These are phyloP conservation scores for Lamproptera curius DNA, from an alignment of 2,888 invertebrate genomes.

Conservation along the genomic window DNA sequence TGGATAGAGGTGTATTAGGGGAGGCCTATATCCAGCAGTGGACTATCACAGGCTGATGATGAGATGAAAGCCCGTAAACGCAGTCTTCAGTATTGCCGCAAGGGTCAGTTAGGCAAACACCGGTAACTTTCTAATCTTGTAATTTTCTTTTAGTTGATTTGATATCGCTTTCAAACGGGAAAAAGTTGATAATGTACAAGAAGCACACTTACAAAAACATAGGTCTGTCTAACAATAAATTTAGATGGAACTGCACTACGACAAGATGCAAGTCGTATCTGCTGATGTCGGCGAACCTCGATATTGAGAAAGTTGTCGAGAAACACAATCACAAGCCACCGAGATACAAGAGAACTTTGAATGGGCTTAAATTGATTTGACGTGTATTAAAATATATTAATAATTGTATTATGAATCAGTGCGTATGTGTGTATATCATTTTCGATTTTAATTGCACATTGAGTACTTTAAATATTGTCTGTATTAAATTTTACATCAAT, in stretches of 20 bases:
- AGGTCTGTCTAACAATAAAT: conserved; percentile 21
- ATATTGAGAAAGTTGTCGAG: conserved; percentile 24
- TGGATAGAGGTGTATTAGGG: no score
- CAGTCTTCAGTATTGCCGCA: no score
- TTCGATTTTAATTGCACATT: no score
- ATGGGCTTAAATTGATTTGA: conserved; percentile 3
- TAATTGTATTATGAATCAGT: background rate
- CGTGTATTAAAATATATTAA: background rate
- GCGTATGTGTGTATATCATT: no score
- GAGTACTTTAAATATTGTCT: no score
- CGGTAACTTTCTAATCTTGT: no score
- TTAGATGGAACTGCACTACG: conserved; percentile 27
- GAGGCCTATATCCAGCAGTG: no score
- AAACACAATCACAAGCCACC: conserved; percentile 25
- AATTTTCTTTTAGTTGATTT: conserved; percentile 22
- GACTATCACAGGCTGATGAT: no score
- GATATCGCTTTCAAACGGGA: conserved; percentile 25
- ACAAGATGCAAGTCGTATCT: conserved; percentile 26
- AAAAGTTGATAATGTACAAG: conserved; percentile 30
- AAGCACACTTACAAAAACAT: conserved; percentile 27
- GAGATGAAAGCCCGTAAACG: no score
- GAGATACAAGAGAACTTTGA: conserved; percentile 7
- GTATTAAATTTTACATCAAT: no score
- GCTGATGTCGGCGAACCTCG: conserved; percentile 29
- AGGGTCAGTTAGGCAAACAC: no score